phyloP scores from a whole-genome alignment of 2,113 vertebrate species.

The Chrysochloris asiatica region DNA sequence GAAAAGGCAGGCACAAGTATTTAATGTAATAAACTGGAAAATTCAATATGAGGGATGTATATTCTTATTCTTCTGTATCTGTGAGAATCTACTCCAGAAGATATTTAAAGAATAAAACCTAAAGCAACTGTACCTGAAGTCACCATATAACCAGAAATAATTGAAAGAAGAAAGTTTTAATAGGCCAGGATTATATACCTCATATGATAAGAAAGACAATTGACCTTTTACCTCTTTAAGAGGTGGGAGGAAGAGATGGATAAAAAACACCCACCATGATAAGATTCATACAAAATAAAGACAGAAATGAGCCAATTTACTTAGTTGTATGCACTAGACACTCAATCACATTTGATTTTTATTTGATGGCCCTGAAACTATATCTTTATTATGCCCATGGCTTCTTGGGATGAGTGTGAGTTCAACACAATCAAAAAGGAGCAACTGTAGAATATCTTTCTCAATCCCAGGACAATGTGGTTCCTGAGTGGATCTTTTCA shows the following conservation, averaged over 20 bases:
- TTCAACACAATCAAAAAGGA: background rate
- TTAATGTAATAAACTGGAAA: background rate
- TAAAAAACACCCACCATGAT: background rate
- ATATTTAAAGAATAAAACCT: background rate
- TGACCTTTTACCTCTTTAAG: background rate
- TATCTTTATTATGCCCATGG: background rate
- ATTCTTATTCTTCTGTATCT: background rate
- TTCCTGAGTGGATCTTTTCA: background rate
- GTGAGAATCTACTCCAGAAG: background rate
- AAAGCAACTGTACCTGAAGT: background rate
- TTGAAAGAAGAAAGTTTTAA: constrained; percentile 6
- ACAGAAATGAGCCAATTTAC: background rate
- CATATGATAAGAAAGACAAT: background rate
- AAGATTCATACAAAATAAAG: background rate
- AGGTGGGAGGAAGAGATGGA: background rate
- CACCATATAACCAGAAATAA: background rate
- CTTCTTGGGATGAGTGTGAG: background rate
- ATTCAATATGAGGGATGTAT: background rate
- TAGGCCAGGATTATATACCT: background rate
- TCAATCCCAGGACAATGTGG: background rate
- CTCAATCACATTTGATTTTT: background rate
- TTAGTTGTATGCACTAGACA: background rate
- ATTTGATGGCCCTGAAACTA: background rate
- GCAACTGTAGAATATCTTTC: background rate
- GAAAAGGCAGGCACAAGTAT: background rate